Percentiles rank a stretch among this genome's conserved stretches.
These are phyloP conservation scores for Actinia tenebrosa DNA, from an alignment of 64 coral and sea anemone species.

Conservation along the genomic window DNA sequence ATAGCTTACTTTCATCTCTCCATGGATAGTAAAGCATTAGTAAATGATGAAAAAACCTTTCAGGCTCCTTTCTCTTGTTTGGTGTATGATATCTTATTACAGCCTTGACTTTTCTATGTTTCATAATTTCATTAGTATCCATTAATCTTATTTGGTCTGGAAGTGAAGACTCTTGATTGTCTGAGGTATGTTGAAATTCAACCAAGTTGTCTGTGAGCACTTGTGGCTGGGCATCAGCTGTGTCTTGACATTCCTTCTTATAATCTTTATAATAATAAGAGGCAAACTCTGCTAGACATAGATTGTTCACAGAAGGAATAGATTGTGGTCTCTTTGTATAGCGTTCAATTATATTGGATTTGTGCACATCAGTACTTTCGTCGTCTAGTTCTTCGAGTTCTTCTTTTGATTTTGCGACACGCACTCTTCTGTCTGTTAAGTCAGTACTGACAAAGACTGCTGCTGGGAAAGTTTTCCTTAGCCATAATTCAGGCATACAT, in stretches of 20 bases:
- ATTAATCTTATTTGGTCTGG: too few relatives aligned
- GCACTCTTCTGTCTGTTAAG: conserved; percentile 11
- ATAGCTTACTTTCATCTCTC: conserved; percentile 11
- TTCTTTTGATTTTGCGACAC: conserved; percentile 17
- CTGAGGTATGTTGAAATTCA: too few relatives aligned
- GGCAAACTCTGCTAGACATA: conserved; percentile 29
- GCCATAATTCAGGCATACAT: conserved; percentile 33
- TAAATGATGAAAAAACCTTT: too few relatives aligned
- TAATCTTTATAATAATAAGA: conserved; percentile 36
- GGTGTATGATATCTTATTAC: too few relatives aligned
- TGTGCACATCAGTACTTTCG: conserved; percentile 30
- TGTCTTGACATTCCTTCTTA: too few relatives aligned
- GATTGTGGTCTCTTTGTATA: conserved; percentile 21
- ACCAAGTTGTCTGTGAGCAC: too few relatives aligned
- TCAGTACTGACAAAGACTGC: conserved; percentile 34
- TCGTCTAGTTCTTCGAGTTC: conserved; percentile 33
- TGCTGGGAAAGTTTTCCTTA: conserved; percentile 22
- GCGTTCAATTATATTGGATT: conserved; percentile 31
- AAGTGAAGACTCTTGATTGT: too few relatives aligned
- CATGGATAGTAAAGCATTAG: too few relatives aligned
- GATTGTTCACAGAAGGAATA: conserved; percentile 15
- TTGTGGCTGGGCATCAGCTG: too few relatives aligned
- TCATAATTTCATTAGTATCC: too few relatives aligned
- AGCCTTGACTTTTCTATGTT: too few relatives aligned
- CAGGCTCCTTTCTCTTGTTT: too few relatives aligned